Conservation (phyloP, 2,797 vertebrate species). For the Thunnus albacares region DNA sequence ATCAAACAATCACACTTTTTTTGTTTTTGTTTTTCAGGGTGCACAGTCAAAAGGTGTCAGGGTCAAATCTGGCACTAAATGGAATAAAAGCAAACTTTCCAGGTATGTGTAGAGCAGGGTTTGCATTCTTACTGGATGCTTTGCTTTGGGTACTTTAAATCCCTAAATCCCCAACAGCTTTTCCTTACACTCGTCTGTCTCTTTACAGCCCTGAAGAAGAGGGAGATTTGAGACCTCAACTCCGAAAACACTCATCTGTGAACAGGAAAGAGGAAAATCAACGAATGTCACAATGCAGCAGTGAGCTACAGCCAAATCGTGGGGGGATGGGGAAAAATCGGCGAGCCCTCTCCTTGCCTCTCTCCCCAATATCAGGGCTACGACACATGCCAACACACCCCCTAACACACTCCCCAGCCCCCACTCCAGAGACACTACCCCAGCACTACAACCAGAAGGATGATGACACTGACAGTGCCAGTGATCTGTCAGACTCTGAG, state of each 20-base stretch:
- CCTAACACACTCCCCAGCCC: slow-evolving; percentile 67
- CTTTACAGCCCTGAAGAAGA: slow-evolving; percentile 80
- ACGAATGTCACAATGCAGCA: slow-evolving; percentile 62
- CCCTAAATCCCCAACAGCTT: slow-evolving; percentile 29
- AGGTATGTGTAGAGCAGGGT: slow-evolving; percentile 66
- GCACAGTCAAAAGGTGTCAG: slow-evolving; percentile 71
- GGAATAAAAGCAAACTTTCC: slow-evolving; percentile 78
- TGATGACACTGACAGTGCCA: slow-evolving; percentile 93
- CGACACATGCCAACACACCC: slow-evolving; percentile 76
- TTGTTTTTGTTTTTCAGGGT: slow-evolving; percentile 63
- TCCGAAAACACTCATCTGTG: slow-evolving; percentile 71
- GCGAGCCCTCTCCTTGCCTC: slow-evolving; percentile 83
- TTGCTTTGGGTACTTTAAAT: slow-evolving; percentile 26
- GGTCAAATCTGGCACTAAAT: slow-evolving; percentile 66
- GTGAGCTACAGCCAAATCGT: slow-evolving; percentile 67
- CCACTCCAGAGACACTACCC: slow-evolving; percentile 81
- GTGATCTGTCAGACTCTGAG: slow-evolving; percentile 97
- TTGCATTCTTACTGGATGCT: background rate
- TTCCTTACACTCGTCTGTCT: slow-evolving; percentile 23
- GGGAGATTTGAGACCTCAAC: slow-evolving; percentile 74
- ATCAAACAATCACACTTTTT: background rate
- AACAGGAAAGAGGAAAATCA: slow-evolving; percentile 79
- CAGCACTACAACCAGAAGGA: slow-evolving; percentile 86
- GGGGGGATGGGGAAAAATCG: slow-evolving; percentile 81
- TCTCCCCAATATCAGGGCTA: slow-evolving; percentile 83